Base-by-base conservation (phyloP, 2,797 vertebrate genomes). In the Acrossocheilus wenchowensis region DNA sequence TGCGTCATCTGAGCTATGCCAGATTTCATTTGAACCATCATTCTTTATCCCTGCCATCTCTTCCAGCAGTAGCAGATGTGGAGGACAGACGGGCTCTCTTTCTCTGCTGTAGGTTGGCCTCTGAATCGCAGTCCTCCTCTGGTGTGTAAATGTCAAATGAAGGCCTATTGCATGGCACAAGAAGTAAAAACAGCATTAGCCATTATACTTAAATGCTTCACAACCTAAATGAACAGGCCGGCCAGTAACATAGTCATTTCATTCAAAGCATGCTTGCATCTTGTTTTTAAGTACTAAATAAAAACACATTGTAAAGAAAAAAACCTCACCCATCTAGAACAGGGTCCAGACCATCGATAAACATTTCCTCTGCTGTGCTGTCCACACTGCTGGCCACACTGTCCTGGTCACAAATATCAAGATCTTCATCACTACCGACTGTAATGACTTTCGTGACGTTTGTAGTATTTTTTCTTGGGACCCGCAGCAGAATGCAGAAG, bases 321-420 rank as follows among this genome's bases (percentile, higher is more conserved):
- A n/a, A 45, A 52, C 21, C 39, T 34, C 50, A 83, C 81, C 69
- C 1, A 73, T 83, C 81, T 34, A 83, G 6, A 83, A 74, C 34
- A 43, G 81, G 52, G n/a, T 83, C 81, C 45, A 83, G 69, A 73
- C 52, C 81, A 45, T 83, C 69, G 5, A 83, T 60, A 62, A 83
- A 83, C 69, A 83, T 83, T 12, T 83, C n/a, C 39, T 83, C 81
- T 23, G n/a, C 41, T 62, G 17, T 34, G 81, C 69, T 73, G 11
- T 83, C 81, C 26, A 83, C 69, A 73, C 81, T 83, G 52, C 64
- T 69, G 6, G 81, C 81, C 36, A 82, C 36, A 72, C 81, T 82
- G 34, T 83, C 69, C 39, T 62, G 36, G 34, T 83, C 69, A 48
- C 17, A 83, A 9, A 7, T 10, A 26, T 73, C 52, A 73, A 62